Conservation (phyloP, 2,888 invertebrate genomes). For the Subacronicta megacephala region DNA sequence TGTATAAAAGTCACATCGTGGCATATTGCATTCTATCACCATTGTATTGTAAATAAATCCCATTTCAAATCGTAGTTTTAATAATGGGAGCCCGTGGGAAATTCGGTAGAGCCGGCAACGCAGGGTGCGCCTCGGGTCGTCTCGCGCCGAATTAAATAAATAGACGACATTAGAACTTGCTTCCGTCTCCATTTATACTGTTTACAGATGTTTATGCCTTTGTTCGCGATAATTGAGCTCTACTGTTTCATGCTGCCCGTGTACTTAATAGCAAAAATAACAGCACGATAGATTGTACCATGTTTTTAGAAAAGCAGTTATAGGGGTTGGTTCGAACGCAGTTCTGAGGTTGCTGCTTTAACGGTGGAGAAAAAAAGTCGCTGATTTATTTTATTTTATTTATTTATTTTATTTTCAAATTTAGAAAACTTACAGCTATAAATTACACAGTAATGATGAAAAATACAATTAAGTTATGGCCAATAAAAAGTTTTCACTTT, state of each 20-base stretch:
- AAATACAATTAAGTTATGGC: no score
- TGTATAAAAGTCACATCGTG: not conserved
- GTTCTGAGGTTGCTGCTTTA: not conserved
- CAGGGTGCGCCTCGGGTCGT: slow-evolving; percentile 23
- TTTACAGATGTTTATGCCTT: slow-evolving; percentile 47
- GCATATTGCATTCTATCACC: slow-evolving; percentile 7
- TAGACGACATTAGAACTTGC: slow-evolving; percentile 49
- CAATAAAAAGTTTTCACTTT: no score
- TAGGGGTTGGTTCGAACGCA: not conserved
- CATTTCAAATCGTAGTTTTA: slow-evolving; percentile 59
- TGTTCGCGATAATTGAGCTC: slow-evolving; percentile 48
- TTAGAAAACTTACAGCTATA: no score
- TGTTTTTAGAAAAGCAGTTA: not conserved
- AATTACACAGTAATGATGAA: no score
- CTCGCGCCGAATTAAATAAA: slow-evolving; percentile 48
- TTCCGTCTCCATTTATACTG: slow-evolving; percentile 48
- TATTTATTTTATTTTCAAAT: not conserved
- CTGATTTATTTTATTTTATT: not conserved
- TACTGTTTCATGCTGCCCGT: slow-evolving; percentile 29
- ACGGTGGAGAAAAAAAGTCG: not conserved
- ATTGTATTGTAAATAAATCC: slow-evolving; percentile 62
- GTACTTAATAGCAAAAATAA: slow-evolving; percentile 25
- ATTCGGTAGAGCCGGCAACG: slow-evolving; percentile 39
- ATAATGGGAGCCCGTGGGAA: slow-evolving; percentile 62
- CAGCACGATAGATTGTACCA: slow-evolving; percentile 3